Evolutionary conservation across 2,113 vertebrate genomes (phyloP), one percentile per base, ranked within the genome.

Genomic region (Tichodroma muraria): DNA sequence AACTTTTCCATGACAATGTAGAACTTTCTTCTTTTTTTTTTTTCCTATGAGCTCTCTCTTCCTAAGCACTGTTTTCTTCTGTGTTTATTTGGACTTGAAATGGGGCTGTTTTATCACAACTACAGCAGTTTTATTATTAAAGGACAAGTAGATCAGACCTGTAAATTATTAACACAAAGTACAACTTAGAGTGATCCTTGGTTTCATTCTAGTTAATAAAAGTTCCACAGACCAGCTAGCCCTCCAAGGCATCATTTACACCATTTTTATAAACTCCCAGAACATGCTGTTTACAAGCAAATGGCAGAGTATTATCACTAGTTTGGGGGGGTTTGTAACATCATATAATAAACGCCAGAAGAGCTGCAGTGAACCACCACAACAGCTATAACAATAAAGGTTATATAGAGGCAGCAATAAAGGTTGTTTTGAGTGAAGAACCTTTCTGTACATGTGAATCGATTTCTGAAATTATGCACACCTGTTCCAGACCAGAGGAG

Each of bases 181-280:
- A 49, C 57, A 92, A 21, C 54, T 90, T 40, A 6, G 30, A 86
- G 42, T 47, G 80, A 94, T 78, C 84, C 94, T 92, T 94, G 84
- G 19, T 54, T 90, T 94, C 44, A 42, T 60, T 50, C 69, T 66
- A n/a, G 77, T 94, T 94, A 94, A 91, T 77, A 78, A 94, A 89
- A 92, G 45, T 10, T 38, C 35, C 28, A 17, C 27, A 31, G 42
- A 63, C 12, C 42, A 33, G 83, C 47, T 42, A 83, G 15, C 42
- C 8, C 35, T 66, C 27, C 13, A 54, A 63, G 52, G 47, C 18
- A 27, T 14, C 4, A 11, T 63, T 90, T 44, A 50, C 44, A 63
- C 42, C 13, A 24, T 24, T 87, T 77, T 83, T 78, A 69, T 42
- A 47, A 84, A 63, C 52, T 71, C 38, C 30, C 16, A 22, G 38